Base-by-base conservation (phyloP, 2,113 vertebrate species). In the Bombycilla garrulus region DNA sequence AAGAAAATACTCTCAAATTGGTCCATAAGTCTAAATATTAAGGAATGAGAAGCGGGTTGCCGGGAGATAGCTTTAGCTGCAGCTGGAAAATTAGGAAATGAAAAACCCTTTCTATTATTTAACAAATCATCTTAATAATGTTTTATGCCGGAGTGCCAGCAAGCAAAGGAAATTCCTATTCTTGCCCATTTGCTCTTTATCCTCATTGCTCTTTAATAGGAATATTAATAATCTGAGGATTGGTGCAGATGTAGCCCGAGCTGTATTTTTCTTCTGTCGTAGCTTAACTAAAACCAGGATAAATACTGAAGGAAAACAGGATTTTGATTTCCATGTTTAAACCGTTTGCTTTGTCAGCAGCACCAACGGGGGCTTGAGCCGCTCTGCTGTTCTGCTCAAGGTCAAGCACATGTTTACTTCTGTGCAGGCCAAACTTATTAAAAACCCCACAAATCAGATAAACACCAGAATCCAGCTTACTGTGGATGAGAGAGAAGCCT, bases 11-110 rank as follows among this genome's bases (percentile, higher is more conserved):
- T 97, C 97, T 97, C 98, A 98, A 98, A 99, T 99, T 98, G 98
- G 97, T 95, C 98, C 98, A 98, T 98, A 98, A 98, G 98, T 99
- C 98, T 98, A 98, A 98, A 98, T 98, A 98, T 98, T 98, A 98
- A 97, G 98, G 97, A 97, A 97, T 78, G 96, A 86, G 95, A 94
- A 88, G 90, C 92, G 60, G 92, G 96, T 96, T 66, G 96, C 96
- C 6, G 3, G 96, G 93, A 96, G 97, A 97, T 89, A 92, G 96
- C 72, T 97, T 95, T 60, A 90, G 93, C 93, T 61, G 95, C 92
- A 70, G 90, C 96, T 92, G 93, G 96, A 96, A 97, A 95, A 98
- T 95, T 96, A 97, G 96, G 95, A 97, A 96, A 97, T 96, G 96
- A 97, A 98, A 97, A 97, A 96, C 97, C 96, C 94, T 94, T 97